phyloP scores from a whole-genome alignment of 2,113 vertebrate genomes.

The Aramus guarauna region DNA sequence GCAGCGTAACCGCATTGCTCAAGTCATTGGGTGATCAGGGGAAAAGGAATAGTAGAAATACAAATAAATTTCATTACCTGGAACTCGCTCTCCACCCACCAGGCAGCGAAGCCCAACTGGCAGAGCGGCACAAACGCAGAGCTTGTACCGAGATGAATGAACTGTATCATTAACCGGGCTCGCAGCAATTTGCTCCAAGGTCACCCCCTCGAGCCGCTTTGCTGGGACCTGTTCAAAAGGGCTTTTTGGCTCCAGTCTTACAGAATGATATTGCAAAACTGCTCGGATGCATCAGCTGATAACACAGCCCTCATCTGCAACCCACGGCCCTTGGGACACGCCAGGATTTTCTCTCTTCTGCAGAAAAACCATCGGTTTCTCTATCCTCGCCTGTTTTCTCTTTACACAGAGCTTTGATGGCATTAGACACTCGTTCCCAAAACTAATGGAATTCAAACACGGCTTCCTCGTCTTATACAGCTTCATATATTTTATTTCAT shows the following conservation, averaged over 20 bases:
- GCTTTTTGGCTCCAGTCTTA: neutral
- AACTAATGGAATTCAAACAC: neutral
- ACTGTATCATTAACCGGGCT: rapidly evolving
- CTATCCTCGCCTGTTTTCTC: neutral
- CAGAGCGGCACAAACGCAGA: neutral
- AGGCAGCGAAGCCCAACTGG: neutral
- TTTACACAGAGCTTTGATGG: neutral
- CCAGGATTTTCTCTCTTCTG: neutral
- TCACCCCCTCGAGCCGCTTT: neutral
- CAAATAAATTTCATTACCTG: neutral
- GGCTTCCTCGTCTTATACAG: neutral
- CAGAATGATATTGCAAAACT: neutral
- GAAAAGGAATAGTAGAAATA: neutral
- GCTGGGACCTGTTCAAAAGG: neutral
- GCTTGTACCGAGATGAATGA: rapidly evolving
- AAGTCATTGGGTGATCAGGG: neutral
- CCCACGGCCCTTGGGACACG: rapidly evolving
- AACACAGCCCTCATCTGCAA: neutral
- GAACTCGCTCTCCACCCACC: neutral
- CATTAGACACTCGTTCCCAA: neutral
- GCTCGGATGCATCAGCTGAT: neutral
- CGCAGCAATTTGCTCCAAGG: neutral
- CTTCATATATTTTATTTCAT: neutral
- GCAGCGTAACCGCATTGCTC: rapidly evolving
- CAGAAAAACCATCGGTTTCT: neutral